Percentiles rank a stretch among this genome's conserved stretches.
These are phyloP conservation scores for Brachyptera risi DNA, from an alignment of 2,888 invertebrate genomes.

Conservation along the genomic window DNA sequence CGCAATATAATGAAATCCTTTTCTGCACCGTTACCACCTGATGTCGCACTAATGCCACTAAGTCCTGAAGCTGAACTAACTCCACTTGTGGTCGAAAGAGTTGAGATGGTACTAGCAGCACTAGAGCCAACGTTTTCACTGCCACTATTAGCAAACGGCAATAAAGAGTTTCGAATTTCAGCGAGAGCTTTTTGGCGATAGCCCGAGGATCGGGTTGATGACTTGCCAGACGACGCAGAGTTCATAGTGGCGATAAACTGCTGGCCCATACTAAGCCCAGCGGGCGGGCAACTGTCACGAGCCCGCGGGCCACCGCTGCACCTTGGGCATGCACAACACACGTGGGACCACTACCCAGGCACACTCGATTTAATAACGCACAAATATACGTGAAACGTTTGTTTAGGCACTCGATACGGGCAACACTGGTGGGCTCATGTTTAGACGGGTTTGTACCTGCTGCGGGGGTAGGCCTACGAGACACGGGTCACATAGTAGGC, in stretches of 20 bases:
- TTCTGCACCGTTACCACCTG: slow-evolving; percentile 55
- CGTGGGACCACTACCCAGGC: too few species aligned
- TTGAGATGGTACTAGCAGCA: slow-evolving; percentile 70
- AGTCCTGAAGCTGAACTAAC: slow-evolving; percentile 57
- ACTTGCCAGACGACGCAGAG: slow-evolving; percentile 50
- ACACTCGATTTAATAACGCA: too few species aligned
- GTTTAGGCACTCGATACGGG: too few species aligned
- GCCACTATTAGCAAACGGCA: slow-evolving; percentile 70
- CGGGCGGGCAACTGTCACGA: slow-evolving; percentile 50
- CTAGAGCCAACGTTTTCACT: slow-evolving; percentile 64
- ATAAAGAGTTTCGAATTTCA: slow-evolving; percentile 77
- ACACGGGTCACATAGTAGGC: too few species aligned
- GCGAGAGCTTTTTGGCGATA: slow-evolving; percentile 85
- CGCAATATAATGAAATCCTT: slow-evolving; percentile 62
- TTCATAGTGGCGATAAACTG: slow-evolving; percentile 51
- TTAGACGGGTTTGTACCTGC: too few species aligned
- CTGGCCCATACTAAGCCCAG: slow-evolving; percentile 54
- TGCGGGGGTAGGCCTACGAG: too few species aligned
- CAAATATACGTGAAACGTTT: too few species aligned
- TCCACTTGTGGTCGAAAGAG: slow-evolving; percentile 57
- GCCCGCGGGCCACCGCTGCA: slow-evolving; percentile 34
- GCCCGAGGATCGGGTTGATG: slow-evolving; percentile 64
- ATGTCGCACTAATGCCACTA: slow-evolving; percentile 56
- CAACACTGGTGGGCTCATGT: too few species aligned
- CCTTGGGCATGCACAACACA: slow-evolving; percentile 28